phyloP scores from a whole-genome alignment of 2,888 invertebrate genomes.

The Lycia hirtaria region DNA sequence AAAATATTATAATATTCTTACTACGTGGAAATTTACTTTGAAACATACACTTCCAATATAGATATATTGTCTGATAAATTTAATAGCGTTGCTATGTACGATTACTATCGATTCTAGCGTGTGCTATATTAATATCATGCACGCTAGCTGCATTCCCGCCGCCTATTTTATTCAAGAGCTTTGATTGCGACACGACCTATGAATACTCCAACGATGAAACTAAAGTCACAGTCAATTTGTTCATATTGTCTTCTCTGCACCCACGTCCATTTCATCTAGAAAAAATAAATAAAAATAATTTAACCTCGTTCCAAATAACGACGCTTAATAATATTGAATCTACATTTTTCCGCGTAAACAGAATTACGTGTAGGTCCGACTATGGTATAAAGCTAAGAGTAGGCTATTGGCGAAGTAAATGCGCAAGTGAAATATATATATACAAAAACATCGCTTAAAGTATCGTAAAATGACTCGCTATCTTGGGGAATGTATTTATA shows the following conservation, averaged over 20 bases:
- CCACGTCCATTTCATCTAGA: slow-evolving; percentile 11
- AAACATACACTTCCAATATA: too few relatives aligned
- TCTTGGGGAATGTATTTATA: slow-evolving; percentile 8
- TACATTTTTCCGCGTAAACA: slow-evolving; percentile 11
- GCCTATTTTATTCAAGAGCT: slow-evolving; percentile 16
- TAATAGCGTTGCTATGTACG: background rate
- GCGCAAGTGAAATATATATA: background rate
- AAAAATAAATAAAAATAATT: slow-evolving; percentile 19
- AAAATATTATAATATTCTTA: too few relatives aligned
- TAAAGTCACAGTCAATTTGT: slow-evolving; percentile 5
- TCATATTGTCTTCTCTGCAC: slow-evolving; percentile 5
- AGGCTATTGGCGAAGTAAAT: background rate
- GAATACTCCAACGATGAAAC: slow-evolving; percentile 15
- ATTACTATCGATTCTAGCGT: background rate
- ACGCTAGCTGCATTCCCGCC: slow-evolving; percentile 11
- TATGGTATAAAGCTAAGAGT: slow-evolving; percentile 4
- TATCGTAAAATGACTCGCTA: slow-evolving; percentile 2
- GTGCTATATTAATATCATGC: slow-evolving; percentile 1
- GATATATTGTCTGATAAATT: too few relatives aligned
- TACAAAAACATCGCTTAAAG: slow-evolving; percentile 6
- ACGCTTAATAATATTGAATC: slow-evolving; percentile 3
- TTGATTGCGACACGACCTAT: slow-evolving; percentile 14
- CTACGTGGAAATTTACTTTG: too few relatives aligned
- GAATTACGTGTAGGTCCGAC: slow-evolving; percentile 17
- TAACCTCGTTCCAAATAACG: slow-evolving; percentile 9